Conservation (phyloP, 2,797 vertebrate species). For the Tachyglossus aculeatus region DNA sequence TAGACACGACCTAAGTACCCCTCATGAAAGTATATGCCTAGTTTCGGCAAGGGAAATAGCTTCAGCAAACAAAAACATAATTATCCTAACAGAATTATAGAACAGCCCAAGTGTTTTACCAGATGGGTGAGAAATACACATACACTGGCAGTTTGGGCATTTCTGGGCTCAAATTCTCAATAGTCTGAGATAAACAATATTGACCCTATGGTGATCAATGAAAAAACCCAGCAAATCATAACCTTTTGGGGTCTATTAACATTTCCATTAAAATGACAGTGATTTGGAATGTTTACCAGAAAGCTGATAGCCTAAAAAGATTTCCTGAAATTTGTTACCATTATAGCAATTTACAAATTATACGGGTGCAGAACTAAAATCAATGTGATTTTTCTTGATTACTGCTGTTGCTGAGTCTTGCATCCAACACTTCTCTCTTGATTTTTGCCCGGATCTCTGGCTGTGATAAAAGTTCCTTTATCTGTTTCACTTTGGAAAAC, state of each 20-base stretch:
- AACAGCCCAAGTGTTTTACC: conserved; percentile 56
- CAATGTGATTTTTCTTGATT: conserved; percentile 34
- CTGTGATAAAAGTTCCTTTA: conserved; percentile 79
- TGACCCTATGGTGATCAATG: too few relatives aligned
- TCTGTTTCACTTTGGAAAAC: conserved; percentile 73
- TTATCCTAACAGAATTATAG: conserved; percentile 32
- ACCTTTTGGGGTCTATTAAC: background rate
- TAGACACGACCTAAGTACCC: too few relatives aligned
- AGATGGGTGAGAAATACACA: conserved; percentile 12
- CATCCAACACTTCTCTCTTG: conserved; percentile 74
- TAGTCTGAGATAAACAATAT: too few relatives aligned
- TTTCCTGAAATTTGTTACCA: conserved; percentile 5
- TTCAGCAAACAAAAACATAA: background rate
- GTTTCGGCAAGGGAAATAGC: conserved; percentile 17
- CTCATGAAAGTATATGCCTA: too few relatives aligned
- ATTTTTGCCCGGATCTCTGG: conserved; percentile 77
- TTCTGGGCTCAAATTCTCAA: conserved; percentile 9
- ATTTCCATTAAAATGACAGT: conserved; percentile 8
- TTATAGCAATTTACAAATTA: conserved; percentile 30
- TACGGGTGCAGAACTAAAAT: conserved; percentile 18
- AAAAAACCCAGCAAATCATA: background rate
- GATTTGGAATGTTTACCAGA: conserved; percentile 34
- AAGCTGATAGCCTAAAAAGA: conserved; percentile 24
- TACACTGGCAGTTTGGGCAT: background rate
- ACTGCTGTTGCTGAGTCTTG: conserved; percentile 39